phyloP scores from a whole-genome alignment of 37 sponge, comb jelly and placozoan genomes.

The Cladorhizidae sp. region DNA sequence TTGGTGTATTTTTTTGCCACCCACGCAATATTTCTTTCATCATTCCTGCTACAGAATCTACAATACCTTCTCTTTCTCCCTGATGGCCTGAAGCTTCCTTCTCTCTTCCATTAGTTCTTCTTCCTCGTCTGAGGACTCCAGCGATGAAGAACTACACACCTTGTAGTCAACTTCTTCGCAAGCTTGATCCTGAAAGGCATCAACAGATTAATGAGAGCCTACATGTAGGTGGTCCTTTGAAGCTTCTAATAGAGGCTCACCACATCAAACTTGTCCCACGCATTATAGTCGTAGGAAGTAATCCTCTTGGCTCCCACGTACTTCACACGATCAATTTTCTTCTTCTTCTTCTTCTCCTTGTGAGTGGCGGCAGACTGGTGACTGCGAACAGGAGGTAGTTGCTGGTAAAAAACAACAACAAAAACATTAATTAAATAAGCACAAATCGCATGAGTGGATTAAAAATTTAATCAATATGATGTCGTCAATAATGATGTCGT shows the following conservation, averaged over 20 bases:
- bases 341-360: slow-evolving; percentile 29
- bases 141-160: slow-evolving; percentile 11
- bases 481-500: too few species aligned
- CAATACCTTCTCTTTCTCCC: slow-evolving; percentile 86
- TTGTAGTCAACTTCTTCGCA: slow-evolving; percentile 72
- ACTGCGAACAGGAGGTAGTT: slow-evolving; percentile 60
- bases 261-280: slow-evolving; percentile 99
- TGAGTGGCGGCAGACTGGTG: not conserved
- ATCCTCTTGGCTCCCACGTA: slow-evolving; percentile 46
- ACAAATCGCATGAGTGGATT: too few species aligned
- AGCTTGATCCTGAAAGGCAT: slow-evolving; percentile 62
- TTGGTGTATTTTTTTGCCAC: too few species aligned
- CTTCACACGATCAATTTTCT: slow-evolving; percentile 2
- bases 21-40: too few species aligned
- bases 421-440: too few species aligned
- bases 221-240: not conserved
- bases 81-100: slow-evolving; percentile 59
- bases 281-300: slow-evolving; percentile 87
- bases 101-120: slow-evolving; percentile 52
- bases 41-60: too few species aligned
- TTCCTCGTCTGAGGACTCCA: slow-evolving; percentile 42
- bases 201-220: not conserved
- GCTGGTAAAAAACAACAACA: slow-evolving; percentile 12
- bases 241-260: slow-evolving; percentile 35
- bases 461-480: too few species aligned